Base-by-base conservation (phyloP, 2,113 vertebrate genomes). In the Ophthalmolycus amberensis region DNA sequence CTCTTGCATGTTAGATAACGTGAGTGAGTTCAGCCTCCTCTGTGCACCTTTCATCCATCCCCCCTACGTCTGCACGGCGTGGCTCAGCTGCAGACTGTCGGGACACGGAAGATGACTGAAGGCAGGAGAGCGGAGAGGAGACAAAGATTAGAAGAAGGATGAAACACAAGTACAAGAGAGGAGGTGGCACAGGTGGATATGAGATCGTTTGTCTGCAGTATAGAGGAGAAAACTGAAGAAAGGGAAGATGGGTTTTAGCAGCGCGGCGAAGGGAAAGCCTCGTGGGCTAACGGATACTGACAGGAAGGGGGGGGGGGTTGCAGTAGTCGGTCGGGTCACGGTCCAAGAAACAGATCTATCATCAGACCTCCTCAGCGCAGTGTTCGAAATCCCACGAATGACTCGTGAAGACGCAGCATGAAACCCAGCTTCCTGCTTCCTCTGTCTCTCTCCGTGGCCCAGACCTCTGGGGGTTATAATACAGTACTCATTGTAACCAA, bases 371-470 rank as follows among this genome's bases (percentile, higher is more conserved):
- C 71, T 93, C 91, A 91, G 68, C 54, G 6, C 82, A 52, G 32
- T 59, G 87, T n/a, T 89, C 89, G 79, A 90, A 88, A 94, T 94
- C 79, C 72, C 59, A 69, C 82, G 93, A 94, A 94, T 94, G 94
- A 92, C 85, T 91, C 6, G 66, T 82, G 46, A 46, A 70, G 68
- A 27, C 11, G 54, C 68, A 2, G 70, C 88, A 62, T 82, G 37
- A 71, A 77, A 83, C 75, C 74, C 48, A 9, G 75, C 71, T 66
- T 84, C 84, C 85, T 79, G 32, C 75, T 63, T 65, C 62, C 72
- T 27, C 62, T 42, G 44, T 63, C 32, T 85, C n/a, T 48, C n/a
- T 46, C 85, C 54, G 59, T 71, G 1, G 3, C 67, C 14, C 38
- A 5, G 46, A 80, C 66, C 77, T 64, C 81, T 80, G 18, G 50